phyloP scores from a whole-genome alignment of 2,888 invertebrate genomes.

The Trichopria drosophilae region DNA sequence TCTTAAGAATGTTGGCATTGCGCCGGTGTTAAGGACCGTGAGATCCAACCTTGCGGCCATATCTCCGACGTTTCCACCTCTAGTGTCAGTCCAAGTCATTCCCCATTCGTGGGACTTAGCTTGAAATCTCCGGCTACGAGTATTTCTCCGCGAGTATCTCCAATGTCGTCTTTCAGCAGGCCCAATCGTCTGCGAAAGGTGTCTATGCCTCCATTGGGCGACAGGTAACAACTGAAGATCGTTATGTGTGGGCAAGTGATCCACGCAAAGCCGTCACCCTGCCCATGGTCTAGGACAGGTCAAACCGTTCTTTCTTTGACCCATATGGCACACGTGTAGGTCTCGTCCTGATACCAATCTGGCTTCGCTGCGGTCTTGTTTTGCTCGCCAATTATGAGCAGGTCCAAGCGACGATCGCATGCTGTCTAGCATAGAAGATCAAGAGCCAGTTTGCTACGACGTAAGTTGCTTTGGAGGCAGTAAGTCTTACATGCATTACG shows the following conservation, averaged over 20 bases:
- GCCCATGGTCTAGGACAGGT: not conserved
- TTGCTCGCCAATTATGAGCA: no score
- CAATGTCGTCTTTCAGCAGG: no score
- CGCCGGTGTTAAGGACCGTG: no score
- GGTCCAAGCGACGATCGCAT: no score
- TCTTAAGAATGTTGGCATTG: no score
- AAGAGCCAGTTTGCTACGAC: not conserved
- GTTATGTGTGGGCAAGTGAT: no score
- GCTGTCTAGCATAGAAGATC: not conserved
- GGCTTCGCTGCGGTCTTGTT: no score
- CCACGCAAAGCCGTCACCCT: not conserved
- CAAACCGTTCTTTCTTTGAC: not conserved
- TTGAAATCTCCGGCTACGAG: no score
- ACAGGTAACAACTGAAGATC: not conserved
- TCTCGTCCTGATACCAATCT: no score
- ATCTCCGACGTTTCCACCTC: not conserved
- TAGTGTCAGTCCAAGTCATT: constrained; percentile 2
- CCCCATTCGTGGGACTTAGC: not conserved
- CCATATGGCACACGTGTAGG: no score
- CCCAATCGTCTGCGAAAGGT: no score
- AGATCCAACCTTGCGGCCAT: not conserved
- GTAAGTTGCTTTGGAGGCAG: not conserved
- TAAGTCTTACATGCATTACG: not conserved
- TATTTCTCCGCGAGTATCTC: no score
- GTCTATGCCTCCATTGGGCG: not conserved